A percentile compares a stretch with the other conserved stretches of the same genome.
These are phyloP conservation scores for Gnathonemus longibarbis DNA, from an alignment of 2,113 vertebrate species.

Conservation along the genomic window DNA sequence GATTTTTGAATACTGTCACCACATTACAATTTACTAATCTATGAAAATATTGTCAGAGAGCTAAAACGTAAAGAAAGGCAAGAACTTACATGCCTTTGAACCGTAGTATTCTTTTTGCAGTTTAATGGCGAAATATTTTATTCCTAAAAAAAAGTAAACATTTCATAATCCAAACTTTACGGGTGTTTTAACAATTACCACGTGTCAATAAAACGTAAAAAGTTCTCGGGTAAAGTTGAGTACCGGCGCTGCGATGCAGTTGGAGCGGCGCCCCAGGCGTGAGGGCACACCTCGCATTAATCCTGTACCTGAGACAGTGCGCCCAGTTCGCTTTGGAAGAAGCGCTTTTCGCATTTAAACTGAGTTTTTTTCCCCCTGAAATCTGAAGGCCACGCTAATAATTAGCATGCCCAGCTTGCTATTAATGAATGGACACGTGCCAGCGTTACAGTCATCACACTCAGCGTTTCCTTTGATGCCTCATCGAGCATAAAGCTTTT, in stretches of 20 bases:
- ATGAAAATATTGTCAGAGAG: not conserved
- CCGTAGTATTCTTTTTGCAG: not conserved
- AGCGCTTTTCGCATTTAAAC: constrained; percentile 34
- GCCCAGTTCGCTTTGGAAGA: constrained; percentile 28
- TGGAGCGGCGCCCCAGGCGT: not conserved
- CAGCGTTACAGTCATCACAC: constrained; percentile 66
- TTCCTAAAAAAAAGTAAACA: not conserved
- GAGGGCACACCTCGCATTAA: not conserved
- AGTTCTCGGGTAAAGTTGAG: not conserved
- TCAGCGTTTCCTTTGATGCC: constrained; percentile 70
- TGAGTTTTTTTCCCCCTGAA: constrained; percentile 33
- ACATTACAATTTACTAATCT: not conserved
- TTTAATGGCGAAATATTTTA: not conserved
- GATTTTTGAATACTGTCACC: not conserved
- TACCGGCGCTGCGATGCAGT: not conserved
- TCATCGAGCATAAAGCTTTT: constrained; percentile 60
- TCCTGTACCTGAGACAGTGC: not conserved
- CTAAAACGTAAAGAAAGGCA: constrained; percentile 2
- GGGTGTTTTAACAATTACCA: not conserved
- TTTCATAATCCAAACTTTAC: not conserved
- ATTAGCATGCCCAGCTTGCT: constrained; percentile 50
- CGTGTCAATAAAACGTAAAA: not conserved
- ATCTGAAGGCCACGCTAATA: constrained; percentile 50
- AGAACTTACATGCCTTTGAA: not conserved
- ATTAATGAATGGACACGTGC: constrained; percentile 60